Base-by-base conservation (phyloP, 2,888 invertebrate genomes). In the Torymus tubicola region DNA sequence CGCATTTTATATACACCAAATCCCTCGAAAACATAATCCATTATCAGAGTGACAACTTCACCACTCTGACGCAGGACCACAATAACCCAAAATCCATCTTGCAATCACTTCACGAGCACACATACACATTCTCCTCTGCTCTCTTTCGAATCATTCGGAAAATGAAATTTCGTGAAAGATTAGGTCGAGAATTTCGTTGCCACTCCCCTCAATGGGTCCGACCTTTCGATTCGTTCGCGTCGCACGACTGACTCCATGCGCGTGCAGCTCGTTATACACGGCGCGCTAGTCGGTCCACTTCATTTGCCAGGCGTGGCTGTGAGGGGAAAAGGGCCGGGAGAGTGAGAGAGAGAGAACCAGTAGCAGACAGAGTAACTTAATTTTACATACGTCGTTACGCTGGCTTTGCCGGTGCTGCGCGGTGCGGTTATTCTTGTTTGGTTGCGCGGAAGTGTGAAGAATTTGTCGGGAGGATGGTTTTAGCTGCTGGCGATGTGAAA, bases 381-480 rank as follows among this genome's bases (percentile, higher is more conserved):
- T 84, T 84, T 83, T 83, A 82, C 83, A 83, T 82, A 79, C 80
- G 80, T 81, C 70, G 75, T 81, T 82, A 83, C 53, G 31, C 21
- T 64, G 13, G 10, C 42, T 42, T 42, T 42, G 42, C 42, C 42
- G n/a, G 21, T n/a, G 21, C 21, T 63, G 24, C 13, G 13, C 13
- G 13, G 16, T 60, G 61, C n/a, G 21, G 50, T 71, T 52, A 60
- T 61, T 52, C 63, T 72, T 72, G 24, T 21, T 18, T 16, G 52
- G 42, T 53, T n/a, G 52, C 53, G 55, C 18, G 4, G n/a, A 60
- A 5, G 50, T 31, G 13, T 10, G 55, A 70, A 50, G 42, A 24
- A 70, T 70, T 18, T 14, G 14, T 53, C 13, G 21, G 13, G 21
- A n/a, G 64, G 64, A 31, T 16, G 61, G 24, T 13, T 61, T 24